Conservation (phyloP, 2,797 vertebrate genomes). For the Pempheris klunzingeri region DNA sequence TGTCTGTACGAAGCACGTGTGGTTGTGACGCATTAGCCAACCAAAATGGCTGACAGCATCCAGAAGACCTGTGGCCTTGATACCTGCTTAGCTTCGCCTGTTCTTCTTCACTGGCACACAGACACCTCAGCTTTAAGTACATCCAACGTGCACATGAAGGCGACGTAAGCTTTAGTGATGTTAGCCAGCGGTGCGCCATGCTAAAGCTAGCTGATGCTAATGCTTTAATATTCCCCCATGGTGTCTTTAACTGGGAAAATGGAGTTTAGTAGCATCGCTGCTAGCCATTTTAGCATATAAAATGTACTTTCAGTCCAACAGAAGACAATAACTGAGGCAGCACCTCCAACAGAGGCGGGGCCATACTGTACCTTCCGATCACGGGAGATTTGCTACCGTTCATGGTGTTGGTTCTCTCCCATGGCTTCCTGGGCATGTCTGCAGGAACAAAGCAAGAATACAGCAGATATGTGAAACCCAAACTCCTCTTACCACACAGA, state of each 20-base stretch:
- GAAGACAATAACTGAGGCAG: background rate
- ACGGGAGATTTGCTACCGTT: conserved; percentile 99
- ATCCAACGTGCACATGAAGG: conserved; percentile 45
- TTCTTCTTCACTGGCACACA: conserved; percentile 12
- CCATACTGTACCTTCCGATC: conserved; percentile 92
- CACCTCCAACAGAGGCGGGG: background rate
- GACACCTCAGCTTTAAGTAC: conserved; percentile 11
- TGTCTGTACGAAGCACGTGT: background rate
- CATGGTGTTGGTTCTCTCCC: conserved; percentile 97
- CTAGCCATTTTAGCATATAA: conserved; percentile 7
- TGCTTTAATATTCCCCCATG: conserved; percentile 6
- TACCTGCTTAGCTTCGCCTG: background rate
- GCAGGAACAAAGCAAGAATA: conserved; percentile 3
- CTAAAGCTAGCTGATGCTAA: conserved; percentile 60
- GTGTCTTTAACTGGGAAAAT: background rate
- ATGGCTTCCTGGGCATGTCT: conserved; percentile 97
- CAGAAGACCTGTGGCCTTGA: background rate
- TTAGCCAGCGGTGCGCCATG: conserved; percentile 76
- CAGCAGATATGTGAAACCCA: conserved; percentile 19
- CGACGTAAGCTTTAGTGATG: conserved; percentile 72
- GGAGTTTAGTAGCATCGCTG: conserved; percentile 23
- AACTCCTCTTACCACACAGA: background rate
- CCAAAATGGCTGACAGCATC: background rate
- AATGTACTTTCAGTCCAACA: background rate
- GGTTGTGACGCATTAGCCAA: background rate